A percentile compares a stretch with the other conserved stretches of the same genome.
Evolutionary conservation across 2,797 vertebrate species (phyloP).

Genomic region (Gallinago stenura): DNA sequence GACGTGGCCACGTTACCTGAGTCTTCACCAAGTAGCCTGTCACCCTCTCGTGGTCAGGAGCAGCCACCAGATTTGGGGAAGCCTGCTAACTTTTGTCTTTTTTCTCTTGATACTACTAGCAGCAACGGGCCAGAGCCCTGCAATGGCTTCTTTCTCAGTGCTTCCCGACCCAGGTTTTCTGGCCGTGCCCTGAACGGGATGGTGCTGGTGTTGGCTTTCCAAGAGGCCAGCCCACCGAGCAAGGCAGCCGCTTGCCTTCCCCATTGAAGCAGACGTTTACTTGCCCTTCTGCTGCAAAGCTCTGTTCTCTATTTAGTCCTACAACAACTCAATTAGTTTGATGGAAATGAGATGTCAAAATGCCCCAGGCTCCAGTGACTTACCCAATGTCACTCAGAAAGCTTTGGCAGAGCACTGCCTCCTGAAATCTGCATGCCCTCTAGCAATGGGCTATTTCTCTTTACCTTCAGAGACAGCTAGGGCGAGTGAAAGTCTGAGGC

Average conservation of each 20-base stretch:
- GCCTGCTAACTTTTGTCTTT: background rate
- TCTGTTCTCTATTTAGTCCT: conserved; percentile 43
- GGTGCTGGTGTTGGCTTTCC: background rate
- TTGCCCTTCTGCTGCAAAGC: background rate
- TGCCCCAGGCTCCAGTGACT: conserved; percentile 32
- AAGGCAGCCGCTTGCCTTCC: background rate
- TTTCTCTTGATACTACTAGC: background rate
- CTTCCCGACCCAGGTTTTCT: background rate
- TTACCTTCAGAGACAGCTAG: background rate
- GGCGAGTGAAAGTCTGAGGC: background rate
- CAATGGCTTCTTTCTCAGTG: background rate
- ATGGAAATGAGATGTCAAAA: conserved; percentile 64
- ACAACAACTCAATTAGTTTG: conserved; percentile 60
- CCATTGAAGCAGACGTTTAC: background rate
- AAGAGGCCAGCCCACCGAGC: background rate
- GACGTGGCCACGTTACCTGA: background rate
- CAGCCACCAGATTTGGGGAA: background rate
- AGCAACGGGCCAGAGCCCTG: background rate
- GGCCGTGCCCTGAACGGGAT: background rate
- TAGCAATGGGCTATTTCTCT: background rate
- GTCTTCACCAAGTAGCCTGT: fast-evolving
- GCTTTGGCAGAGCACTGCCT: conserved; percentile 24
- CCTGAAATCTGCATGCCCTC: background rate
- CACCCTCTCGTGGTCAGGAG: background rate
- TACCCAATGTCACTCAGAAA: conserved; percentile 17